Base-by-base conservation (phyloP, 2,113 vertebrate genomes). In the Zapornia atra region DNA sequence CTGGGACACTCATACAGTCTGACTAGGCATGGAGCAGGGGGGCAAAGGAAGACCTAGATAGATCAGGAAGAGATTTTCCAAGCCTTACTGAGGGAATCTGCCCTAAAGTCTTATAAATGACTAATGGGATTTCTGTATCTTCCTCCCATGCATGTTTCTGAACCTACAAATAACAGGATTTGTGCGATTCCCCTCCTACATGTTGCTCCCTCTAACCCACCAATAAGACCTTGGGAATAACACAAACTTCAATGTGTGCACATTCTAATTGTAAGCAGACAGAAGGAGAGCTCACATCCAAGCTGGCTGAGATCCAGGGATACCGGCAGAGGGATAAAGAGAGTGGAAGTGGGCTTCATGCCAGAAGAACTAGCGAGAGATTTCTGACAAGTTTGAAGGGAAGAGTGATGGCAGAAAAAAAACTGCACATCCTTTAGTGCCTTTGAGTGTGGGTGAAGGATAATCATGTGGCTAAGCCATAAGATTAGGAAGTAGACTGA, bases 91-190 rank as follows among this genome's bases (percentile, higher is more conserved):
- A 38, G 69, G 63, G 71, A 94, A 89, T 94, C 38, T 85, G 33
- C 12, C 14, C 65, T 79, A 61, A 69, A 94, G 84, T 73, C 70
- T 82, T 91, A 59, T 28, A 89, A 84, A 93, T 82, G 91, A 70
- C 50, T 85, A 73, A 94, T 91, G 36, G 36, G 66, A 92, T 93
- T 94, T 82, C 78, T 91, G 36, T 85, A 31, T 85, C 73, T 95
- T 28, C 70, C 75, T 95, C 83, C 82, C 63, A 61, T 82, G 6
- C 50, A 63, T 15, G 3, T 48, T 50, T 93, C 70, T 88, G 84
- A 92, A 89, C n/a, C 73, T 95, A 91, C 91, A 96, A 96, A 96
- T 94, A 95, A 91, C 69, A 96, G 88, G 69, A 96, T 94, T 94
- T 97, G 77, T 94, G 92, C 3, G 3, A 80, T 88, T 95, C 46